Percentiles rank a stretch among this genome's conserved stretches.
Evolutionary conservation across 2,888 invertebrate species (phyloP).

Genomic region (Orchestes rusci): DNA sequence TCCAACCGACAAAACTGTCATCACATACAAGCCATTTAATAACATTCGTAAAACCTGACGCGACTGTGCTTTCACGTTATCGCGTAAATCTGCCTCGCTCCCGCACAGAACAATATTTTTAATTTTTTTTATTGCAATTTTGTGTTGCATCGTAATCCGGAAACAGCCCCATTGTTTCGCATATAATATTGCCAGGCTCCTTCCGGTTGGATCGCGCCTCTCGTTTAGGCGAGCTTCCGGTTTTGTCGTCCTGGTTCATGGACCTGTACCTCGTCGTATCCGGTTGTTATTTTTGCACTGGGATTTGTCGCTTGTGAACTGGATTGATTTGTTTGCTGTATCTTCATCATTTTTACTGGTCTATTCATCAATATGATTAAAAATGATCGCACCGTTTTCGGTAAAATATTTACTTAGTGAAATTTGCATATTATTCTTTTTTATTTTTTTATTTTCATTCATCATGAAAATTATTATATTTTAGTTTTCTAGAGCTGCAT

Average conservation of each 20-base stretch:
- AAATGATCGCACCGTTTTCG: no score
- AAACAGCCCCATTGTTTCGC: constrained; percentile 41
- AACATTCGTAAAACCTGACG: constrained; percentile 35
- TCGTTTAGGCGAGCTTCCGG: constrained; percentile 39
- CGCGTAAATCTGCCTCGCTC: constrained; percentile 20
- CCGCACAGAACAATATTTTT: constrained; percentile 35
- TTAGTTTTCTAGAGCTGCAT: no score
- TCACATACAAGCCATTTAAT: constrained; percentile 38
- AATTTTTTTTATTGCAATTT: constrained; percentile 41
- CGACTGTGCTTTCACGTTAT: constrained; percentile 34
- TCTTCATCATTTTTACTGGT: no score
- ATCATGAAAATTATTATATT: no score
- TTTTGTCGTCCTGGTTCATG: constrained; percentile 23
- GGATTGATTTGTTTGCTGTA: not conserved
- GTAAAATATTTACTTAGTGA: no score
- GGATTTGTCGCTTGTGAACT: not conserved
- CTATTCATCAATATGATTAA: no score
- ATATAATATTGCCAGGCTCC: constrained; percentile 42
- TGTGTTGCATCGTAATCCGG: constrained; percentile 38
- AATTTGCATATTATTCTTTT: no score
- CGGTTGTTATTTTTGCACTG: constrained; percentile 13
- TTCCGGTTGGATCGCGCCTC: constrained; percentile 37
- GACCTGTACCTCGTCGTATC: constrained; percentile 12
- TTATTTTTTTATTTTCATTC: no score
- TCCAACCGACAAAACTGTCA: no score